Conservation (phyloP, 2,888 invertebrate species). For the Drosophila peninsularis region DNA sequence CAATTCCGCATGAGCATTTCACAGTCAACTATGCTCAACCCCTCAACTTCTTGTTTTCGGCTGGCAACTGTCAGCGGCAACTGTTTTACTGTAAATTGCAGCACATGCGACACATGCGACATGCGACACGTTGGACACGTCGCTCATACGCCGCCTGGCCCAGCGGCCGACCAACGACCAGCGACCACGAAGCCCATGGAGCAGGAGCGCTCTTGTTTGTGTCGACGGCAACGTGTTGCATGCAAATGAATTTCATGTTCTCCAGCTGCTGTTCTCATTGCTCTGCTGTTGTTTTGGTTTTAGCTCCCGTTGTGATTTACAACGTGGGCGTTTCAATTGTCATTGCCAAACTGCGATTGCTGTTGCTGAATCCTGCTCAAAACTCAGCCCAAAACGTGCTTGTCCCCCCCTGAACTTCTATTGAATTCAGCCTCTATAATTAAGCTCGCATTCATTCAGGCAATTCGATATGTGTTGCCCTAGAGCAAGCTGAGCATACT, state of each 20-base stretch:
- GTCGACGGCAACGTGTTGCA: constrained; percentile 72
- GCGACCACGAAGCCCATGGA: not conserved
- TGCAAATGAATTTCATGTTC: constrained; percentile 74
- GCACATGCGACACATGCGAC: constrained; percentile 44
- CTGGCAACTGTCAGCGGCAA: constrained; percentile 25
- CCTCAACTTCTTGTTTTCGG: constrained; percentile 5
- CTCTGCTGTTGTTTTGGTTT: constrained; percentile 15
- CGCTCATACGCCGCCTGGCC: constrained; percentile 61
- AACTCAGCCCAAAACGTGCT: constrained; percentile 13
- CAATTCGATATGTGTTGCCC: not conserved
- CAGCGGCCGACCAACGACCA: constrained; percentile 12
- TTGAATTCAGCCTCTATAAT: constrained; percentile 26
- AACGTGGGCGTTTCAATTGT: constrained; percentile 52
- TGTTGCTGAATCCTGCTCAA: constrained; percentile 10
- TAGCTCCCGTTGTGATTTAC: constrained; percentile 61
- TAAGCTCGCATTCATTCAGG: constrained; percentile 12
- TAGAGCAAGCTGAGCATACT: not conserved
- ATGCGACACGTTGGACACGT: constrained; percentile 59
- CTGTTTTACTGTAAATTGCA: constrained; percentile 40
- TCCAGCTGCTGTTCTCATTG: constrained; percentile 14
- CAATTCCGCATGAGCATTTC: not conserved
- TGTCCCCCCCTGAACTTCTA: constrained; percentile 2
- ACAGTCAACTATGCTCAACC: not conserved
- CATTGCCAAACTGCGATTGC: constrained; percentile 36
- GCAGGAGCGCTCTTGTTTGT: constrained; percentile 37